Evolutionary conservation across 2,113 vertebrate genomes (phyloP).

Genomic region (Dromaius novaehollandiae): DNA sequence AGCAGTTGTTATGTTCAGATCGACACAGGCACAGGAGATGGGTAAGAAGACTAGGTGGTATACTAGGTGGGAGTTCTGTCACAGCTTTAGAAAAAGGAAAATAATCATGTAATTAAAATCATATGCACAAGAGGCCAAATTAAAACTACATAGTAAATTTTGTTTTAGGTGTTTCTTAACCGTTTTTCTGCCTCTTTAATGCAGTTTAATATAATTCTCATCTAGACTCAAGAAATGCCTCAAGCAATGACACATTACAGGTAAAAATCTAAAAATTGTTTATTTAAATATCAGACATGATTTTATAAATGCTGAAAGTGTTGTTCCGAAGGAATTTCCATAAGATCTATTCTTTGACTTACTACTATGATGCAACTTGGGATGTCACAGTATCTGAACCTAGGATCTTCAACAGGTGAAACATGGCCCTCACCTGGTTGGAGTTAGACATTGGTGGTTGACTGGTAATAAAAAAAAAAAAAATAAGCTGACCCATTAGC

Average conservation of each 20-base stretch:
- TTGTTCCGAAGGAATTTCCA: too few relatives aligned
- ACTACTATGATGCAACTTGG: background rate
- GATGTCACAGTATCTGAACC: background rate
- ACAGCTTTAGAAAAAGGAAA: background rate
- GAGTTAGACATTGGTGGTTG: background rate
- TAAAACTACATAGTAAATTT: background rate
- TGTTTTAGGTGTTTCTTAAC: background rate
- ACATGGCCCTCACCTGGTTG: background rate
- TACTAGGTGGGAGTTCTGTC: background rate
- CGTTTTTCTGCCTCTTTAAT: background rate
- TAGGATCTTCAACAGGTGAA: background rate
- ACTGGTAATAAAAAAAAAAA: background rate
- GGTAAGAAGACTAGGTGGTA: background rate
- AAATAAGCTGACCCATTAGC: background rate
- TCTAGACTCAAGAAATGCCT: background rate
- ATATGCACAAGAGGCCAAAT: background rate
- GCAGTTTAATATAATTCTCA: background rate
- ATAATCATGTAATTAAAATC: background rate
- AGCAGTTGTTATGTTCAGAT: background rate
- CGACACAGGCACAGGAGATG: background rate
- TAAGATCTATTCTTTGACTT: background rate
- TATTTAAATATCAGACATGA: background rate
- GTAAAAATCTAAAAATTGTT: background rate
- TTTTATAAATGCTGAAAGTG: background rate
- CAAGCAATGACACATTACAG: background rate